Percentiles rank a stretch among this genome's conserved stretches.
Conservation (phyloP, 2,113 vertebrate species). For the Geococcyx californianus region DNA sequence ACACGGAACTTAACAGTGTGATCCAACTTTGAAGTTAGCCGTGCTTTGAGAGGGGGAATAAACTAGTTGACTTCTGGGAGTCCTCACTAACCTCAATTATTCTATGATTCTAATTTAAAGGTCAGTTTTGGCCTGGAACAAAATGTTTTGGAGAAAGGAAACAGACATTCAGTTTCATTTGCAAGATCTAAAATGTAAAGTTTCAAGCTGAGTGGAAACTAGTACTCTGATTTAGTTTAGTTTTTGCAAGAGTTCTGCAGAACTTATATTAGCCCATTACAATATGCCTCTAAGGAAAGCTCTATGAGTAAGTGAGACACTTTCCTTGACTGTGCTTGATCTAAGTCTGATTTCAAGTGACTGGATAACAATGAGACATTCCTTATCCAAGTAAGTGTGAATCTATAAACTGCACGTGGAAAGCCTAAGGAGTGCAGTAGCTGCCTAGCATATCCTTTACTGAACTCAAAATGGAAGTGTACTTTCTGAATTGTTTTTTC, state of each 20-base stretch:
- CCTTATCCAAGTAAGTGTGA: background rate
- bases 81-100: background rate
- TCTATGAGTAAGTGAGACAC: background rate
- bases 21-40: conserved; percentile 19
- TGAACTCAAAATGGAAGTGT: background rate
- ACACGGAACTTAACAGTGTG: background rate
- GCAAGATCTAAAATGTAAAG: background rate
- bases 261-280: background rate
- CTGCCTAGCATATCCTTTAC: background rate
- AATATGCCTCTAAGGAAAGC: background rate
- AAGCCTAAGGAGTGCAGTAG: background rate
- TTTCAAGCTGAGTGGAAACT: background rate
- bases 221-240: background rate
- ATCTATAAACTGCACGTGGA: background rate
- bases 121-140: background rate
- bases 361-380: background rate
- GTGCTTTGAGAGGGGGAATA: background rate
- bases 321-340: background rate
- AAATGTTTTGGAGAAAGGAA: background rate
- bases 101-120: conserved; percentile 3
- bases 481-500: background rate
- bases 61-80: background rate
- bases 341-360: background rate
- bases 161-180: background rate
- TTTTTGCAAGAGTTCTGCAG: background rate